Conservation (phyloP, 1,140 invertebrate species). For the Lasioglossum baleicum region DNA sequence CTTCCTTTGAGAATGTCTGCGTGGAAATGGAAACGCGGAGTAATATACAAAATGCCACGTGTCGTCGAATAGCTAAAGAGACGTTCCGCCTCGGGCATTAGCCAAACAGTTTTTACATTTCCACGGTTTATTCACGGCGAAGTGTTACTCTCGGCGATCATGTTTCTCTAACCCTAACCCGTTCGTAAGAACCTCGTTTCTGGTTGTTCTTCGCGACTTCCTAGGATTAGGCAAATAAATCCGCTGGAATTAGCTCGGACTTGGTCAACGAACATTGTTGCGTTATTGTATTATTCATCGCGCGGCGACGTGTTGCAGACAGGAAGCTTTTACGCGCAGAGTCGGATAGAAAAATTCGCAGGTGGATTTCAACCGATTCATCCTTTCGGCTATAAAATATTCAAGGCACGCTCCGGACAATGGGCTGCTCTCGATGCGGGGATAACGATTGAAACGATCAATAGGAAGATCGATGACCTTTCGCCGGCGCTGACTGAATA, state of each 20-base stretch:
- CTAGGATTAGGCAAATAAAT: neutral
- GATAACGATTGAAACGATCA: conserved; percentile 33
- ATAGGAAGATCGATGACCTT: conserved; percentile 38
- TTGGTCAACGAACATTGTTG: neutral
- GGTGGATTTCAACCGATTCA: conserved; percentile 3
- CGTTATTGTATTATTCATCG: neutral
- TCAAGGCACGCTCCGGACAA: conserved; percentile 7
- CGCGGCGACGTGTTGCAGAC: neutral
- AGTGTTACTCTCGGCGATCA: neutral
- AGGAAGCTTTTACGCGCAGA: neutral
- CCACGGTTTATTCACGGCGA: neutral
- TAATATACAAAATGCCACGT: neutral
- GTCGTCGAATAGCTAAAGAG: conserved; percentile 19
- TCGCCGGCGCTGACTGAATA: conserved; percentile 24
- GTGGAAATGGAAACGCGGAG: neutral
- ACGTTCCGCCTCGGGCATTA: neutral
- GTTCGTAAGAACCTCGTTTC: too few relatives aligned
- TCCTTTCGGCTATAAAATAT: neutral
- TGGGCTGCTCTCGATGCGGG: neutral
- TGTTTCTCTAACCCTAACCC: neutral
- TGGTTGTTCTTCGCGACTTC: neutral
- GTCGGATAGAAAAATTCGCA: neutral
- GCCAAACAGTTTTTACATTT: neutral
- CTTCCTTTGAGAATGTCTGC: conserved; percentile 23
- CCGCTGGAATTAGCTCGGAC: neutral